Evolutionary conservation across 2,113 vertebrate species (phyloP), one percentile per base, ranked within the genome.

Genomic region (Dolichallabes microphthalmus): DNA sequence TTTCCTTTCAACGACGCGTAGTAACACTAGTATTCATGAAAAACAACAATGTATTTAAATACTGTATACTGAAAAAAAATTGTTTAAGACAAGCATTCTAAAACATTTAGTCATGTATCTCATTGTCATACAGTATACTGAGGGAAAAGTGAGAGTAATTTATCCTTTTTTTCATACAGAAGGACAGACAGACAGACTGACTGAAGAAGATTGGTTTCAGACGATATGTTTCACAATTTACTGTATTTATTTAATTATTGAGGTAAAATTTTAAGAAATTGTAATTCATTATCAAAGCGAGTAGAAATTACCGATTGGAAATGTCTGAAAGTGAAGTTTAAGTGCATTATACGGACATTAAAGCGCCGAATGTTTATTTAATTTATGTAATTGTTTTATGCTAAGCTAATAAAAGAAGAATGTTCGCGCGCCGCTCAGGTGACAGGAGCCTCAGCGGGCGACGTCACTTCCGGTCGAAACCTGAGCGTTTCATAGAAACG

Each of bases 381-480:
- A 50, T 22, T 25, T 7, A 1, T 17, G 6, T 32, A 2, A 7
- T 9, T 6, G 39, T 55, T 20, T 55, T 10, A 77, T 32, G 75
- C 27, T 57, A 57, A 77, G n/a, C 75, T 76, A 30, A 76, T 19
- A 0, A 27, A 55, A 0, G 19, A 10, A 3, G n/a, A 53, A 15
- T 39, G 3, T 25, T 66, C 50, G 82, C 74, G 39, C 35, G 63
- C 76, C 64, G 77, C 53, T 87, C 90, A 88, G 90, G 89, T 81
- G 79, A 86, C 78, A 74, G 60, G 35, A 71, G 73, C 69, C 10
- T 11, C 76, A 69, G 53, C 7, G 4, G 45, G 39, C 64, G 61
- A 91, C 90, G 90, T 93, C 81, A 93, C 93, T 93, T 94, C 92
- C 93, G 86, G 87, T 64, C 75, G 89, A 92, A 91, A 86, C 88